These are phyloP conservation scores for Drosophila mauritiana DNA, from an alignment of 1,140 invertebrate genomes.

Conservation along the genomic window DNA sequence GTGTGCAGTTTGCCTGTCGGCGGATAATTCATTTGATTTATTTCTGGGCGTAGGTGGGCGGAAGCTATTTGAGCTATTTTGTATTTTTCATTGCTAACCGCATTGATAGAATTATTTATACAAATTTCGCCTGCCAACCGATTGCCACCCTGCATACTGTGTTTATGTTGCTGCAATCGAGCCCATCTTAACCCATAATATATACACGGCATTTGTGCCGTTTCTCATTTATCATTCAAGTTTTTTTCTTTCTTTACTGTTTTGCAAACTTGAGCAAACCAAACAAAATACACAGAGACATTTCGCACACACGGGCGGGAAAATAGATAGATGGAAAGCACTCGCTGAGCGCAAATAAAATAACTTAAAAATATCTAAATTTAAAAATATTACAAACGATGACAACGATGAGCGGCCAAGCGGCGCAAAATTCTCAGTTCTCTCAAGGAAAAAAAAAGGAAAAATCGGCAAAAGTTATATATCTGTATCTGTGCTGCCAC, in stretches of 20 bases:
- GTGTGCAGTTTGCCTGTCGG: conserved; percentile 55
- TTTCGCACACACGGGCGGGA: conserved; percentile 12
- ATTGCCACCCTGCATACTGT: conserved; percentile 60
- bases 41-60: conserved; percentile 30
- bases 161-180: conserved; percentile 76
- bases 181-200: conserved; percentile 34
- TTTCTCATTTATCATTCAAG: conserved; percentile 38
- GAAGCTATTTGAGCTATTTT: conserved; percentile 72
- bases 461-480: conserved; percentile 29
- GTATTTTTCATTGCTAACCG: conserved; percentile 56
- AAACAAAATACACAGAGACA: conserved; percentile 60
- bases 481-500: conserved; percentile 45
- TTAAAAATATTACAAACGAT: conserved; percentile 83
- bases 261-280: conserved; percentile 70
- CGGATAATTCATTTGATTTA: conserved; percentile 67
- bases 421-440: conserved; percentile 51
- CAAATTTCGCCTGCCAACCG: conserved; percentile 27
- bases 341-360: conserved; percentile 74
- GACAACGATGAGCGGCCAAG: conserved; percentile 76
- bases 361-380: conserved; percentile 81
- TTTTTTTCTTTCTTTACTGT: conserved; percentile 13
- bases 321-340: conserved; percentile 44
- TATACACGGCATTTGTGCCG: conserved; percentile 67
- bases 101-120: conserved; percentile 80
- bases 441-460: conserved; percentile 32